Evolutionary conservation across 1,140 invertebrate species (phyloP).

Genomic region (Achroia grisella): DNA sequence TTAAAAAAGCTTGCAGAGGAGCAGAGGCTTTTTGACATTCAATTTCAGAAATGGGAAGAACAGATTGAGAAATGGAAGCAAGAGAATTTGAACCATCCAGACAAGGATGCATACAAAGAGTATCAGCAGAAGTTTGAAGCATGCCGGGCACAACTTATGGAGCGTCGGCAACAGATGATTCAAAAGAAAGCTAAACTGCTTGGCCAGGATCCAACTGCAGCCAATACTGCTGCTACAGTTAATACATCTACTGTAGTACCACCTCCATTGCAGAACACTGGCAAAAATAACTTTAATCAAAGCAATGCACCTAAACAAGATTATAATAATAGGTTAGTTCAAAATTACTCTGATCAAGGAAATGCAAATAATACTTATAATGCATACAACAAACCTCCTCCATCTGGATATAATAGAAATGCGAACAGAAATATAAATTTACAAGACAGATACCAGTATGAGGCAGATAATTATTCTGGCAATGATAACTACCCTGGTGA

Average conservation of each 20-base stretch:
- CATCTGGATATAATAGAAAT: conserved; percentile 26
- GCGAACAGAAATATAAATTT: conserved; percentile 26
- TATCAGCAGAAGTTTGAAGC: conserved; percentile 89
- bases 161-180: conserved; percentile 86
- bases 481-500: not conserved
- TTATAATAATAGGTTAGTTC: conserved; percentile 5
- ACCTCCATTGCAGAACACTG: conserved; percentile 17
- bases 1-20: conserved; percentile 76
- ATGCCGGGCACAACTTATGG: conserved; percentile 83
- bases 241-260: conserved; percentile 20
- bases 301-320: not conserved
- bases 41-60: conserved; percentile 89
- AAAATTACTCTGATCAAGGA: conserved; percentile 18
- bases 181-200: conserved; percentile 74
- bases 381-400: conserved; percentile 12
- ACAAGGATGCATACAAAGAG: conserved; percentile 86
- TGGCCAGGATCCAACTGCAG: conserved; percentile 19
- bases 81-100: conserved; percentile 89
- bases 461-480: conserved; percentile 1
- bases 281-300: conserved; percentile 13
- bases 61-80: conserved; percentile 89
- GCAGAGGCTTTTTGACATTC: conserved; percentile 85
- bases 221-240: conserved; percentile 12
- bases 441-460: conserved; percentile 30
- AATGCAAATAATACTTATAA: conserved; percentile 13